phyloP scores from a whole-genome alignment of 1,140 invertebrate species.

The Chironomus striatipennis region DNA sequence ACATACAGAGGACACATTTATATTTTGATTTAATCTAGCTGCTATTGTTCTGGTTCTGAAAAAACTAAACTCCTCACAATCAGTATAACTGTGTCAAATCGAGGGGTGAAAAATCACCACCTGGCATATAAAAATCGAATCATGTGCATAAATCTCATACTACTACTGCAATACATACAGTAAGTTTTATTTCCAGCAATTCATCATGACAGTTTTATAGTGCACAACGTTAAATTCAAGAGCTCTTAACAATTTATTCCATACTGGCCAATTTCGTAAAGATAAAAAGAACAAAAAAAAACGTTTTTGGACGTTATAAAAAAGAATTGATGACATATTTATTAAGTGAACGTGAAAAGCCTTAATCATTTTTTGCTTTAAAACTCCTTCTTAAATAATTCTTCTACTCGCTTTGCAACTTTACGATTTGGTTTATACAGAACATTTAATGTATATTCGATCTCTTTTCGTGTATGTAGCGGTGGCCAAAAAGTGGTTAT shows the following conservation, averaged over 20 bases:
- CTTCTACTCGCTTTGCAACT: not conserved
- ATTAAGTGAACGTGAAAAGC: too few relatives aligned
- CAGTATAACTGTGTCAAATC: too few relatives aligned
- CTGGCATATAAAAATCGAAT: not conserved
- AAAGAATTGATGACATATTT: too few relatives aligned
- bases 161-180: too few relatives aligned
- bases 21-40: not conserved
- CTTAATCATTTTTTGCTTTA: not conserved
- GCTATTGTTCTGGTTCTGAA: not conserved
- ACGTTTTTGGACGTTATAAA: not conserved
- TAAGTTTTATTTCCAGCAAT: too few relatives aligned
- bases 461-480: slow-evolving; percentile 24
- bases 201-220: too few relatives aligned
- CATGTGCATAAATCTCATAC: not conserved
- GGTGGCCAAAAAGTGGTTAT: slow-evolving; percentile 25
- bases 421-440: not conserved
- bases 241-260: too few relatives aligned
- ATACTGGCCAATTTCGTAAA: too few relatives aligned
- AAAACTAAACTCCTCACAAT: too few relatives aligned
- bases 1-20: not conserved
- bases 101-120: not conserved
- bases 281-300: not conserved
- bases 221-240: too few relatives aligned
- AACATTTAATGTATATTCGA: slow-evolving; percentile 10
- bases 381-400: not conserved